Conservation (phyloP, 64 coral and sea anemone species). For the Trachythela sp. region DNA sequence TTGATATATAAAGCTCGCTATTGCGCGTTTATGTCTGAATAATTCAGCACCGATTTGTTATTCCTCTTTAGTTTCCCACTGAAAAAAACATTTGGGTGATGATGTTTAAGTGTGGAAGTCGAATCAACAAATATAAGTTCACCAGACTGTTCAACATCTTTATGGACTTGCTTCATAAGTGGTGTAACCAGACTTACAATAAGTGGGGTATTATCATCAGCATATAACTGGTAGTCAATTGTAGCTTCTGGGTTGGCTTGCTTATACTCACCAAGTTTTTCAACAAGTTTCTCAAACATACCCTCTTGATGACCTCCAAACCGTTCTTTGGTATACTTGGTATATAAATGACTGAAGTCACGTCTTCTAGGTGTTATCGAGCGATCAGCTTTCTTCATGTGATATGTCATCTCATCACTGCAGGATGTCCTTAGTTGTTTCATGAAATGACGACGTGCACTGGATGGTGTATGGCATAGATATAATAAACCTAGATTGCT, state of each 20-base stretch:
- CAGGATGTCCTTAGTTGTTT: constrained; percentile 49
- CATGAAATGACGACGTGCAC: constrained; percentile 44
- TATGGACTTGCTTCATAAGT: constrained; percentile 34
- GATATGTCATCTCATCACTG: constrained; percentile 48
- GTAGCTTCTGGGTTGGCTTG: background rate
- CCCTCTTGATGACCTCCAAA: background rate
- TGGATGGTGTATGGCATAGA: constrained; percentile 52
- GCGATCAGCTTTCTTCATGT: constrained; percentile 63
- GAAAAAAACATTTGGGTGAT: constrained; percentile 56
- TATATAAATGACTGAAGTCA: constrained; percentile 50
- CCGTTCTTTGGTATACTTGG: constrained; percentile 41
- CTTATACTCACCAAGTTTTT: constrained; percentile 35
- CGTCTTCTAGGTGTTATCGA: constrained; percentile 44
- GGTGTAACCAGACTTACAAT: constrained; percentile 35
- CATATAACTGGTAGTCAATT: constrained; percentile 25
- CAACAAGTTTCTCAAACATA: constrained; percentile 48
- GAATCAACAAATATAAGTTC: constrained; percentile 60
- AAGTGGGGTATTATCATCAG: constrained; percentile 35
- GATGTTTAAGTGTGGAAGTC: constrained; percentile 58
- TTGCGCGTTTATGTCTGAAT: too few relatives aligned
- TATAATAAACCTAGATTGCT: too few relatives aligned
- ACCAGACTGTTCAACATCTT: constrained; percentile 37
- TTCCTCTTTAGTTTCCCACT: constrained; percentile 53
- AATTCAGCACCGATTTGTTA: too few relatives aligned
- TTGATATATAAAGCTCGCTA: too few relatives aligned